Evolutionary conservation across 2,113 vertebrate species (phyloP).

Genomic region (Aplodontia rufa): DNA sequence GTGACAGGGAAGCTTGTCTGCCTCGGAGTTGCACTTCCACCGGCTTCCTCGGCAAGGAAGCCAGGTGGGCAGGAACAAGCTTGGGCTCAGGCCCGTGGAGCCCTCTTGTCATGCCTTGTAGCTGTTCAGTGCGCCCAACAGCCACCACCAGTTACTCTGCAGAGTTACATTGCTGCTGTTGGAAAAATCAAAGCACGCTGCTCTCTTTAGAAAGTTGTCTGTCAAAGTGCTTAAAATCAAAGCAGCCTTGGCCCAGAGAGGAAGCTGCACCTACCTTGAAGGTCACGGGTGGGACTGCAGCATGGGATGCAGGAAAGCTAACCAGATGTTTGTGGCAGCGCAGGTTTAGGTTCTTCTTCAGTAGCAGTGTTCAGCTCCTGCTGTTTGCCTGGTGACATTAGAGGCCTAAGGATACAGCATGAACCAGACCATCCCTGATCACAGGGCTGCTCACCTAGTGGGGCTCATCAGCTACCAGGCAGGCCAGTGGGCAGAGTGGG

Average conservation of each 20-base stretch:
- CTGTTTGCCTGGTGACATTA: not conserved
- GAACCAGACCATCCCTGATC: not conserved
- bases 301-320: too few species aligned
- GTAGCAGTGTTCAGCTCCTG: not conserved
- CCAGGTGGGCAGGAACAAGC: not conserved
- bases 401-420: not conserved
- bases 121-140: not conserved
- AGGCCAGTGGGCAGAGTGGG: too few species aligned
- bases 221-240: constrained; percentile 60
- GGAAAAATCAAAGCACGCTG: not conserved
- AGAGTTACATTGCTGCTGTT: constrained; percentile 31
- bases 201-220: constrained; percentile 71
- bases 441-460: accelerated
- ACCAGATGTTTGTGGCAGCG: not conserved
- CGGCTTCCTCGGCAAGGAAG: not conserved
- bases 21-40: too few species aligned
- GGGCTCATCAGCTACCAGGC: not conserved
- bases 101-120: not conserved
- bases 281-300: too few species aligned
- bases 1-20: not conserved
- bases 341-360: too few species aligned
- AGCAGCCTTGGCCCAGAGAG: not conserved
- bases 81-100: accelerated
- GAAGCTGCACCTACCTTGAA: constrained; percentile 4
- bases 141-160: not conserved